Percentiles rank a stretch among this genome's conserved stretches.
Conservation (phyloP, 2,888 invertebrate species). For the Masnerella sp. region DNA sequence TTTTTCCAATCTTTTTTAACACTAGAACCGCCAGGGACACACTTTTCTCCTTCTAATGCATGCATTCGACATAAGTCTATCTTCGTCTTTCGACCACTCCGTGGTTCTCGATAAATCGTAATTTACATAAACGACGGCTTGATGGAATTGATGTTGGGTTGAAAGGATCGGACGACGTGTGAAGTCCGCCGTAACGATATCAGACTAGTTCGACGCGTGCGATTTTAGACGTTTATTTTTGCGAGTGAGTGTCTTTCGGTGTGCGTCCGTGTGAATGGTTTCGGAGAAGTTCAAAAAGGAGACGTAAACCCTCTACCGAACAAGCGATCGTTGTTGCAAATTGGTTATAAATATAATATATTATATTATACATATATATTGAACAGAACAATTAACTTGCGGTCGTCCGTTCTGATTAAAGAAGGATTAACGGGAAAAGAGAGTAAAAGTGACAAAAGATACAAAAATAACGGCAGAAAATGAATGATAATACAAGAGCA, state of each 20-base stretch:
- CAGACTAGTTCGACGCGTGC: slow-evolving; percentile 60
- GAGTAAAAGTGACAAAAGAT: background rate
- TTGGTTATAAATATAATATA: slow-evolving; percentile 56
- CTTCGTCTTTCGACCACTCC: too few relatives aligned
- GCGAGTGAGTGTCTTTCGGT: slow-evolving; percentile 64
- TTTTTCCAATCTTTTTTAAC: too few relatives aligned
- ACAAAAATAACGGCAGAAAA: slow-evolving; percentile 15
- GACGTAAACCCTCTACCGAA: slow-evolving; percentile 26
- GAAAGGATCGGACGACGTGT: slow-evolving; percentile 17
- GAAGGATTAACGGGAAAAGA: background rate
- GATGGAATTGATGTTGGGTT: too few relatives aligned
- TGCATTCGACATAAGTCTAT: too few relatives aligned
- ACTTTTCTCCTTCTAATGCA: too few relatives aligned
- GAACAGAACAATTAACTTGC: slow-evolving; percentile 16
- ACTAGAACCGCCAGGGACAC: too few relatives aligned
- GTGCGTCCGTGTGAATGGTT: slow-evolving; percentile 59
- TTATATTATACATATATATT: slow-evolving; percentile 55
- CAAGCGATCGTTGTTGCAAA: slow-evolving; percentile 47
- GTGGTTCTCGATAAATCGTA: too few relatives aligned
- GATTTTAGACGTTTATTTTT: slow-evolving; percentile 70
- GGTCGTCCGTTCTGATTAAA: slow-evolving; percentile 6
- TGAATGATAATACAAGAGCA: slow-evolving; percentile 23
- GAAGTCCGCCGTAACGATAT: slow-evolving; percentile 43
- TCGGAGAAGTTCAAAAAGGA: slow-evolving; percentile 31
- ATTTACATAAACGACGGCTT: too few relatives aligned